Percentiles rank a stretch among this genome's conserved stretches.
Evolutionary conservation across 2,113 vertebrate species (phyloP).

Genomic region (Xenotilapia longispinis): DNA sequence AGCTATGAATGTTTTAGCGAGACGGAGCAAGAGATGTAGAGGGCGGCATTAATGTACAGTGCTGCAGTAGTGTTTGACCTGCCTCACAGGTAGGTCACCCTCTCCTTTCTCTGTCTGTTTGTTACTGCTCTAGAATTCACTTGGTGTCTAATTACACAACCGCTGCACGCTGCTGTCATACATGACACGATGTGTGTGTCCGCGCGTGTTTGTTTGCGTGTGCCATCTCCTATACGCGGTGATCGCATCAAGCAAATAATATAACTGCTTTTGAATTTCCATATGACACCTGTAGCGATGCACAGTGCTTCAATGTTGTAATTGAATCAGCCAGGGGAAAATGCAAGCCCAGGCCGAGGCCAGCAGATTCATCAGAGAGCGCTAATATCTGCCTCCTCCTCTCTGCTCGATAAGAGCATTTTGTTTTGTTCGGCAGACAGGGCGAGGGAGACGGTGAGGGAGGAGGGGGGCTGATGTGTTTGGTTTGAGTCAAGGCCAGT

Average conservation of each 20-base stretch:
- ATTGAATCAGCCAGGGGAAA: conserved; percentile 20
- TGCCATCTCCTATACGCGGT: not conserved
- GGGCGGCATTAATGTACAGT: not conserved
- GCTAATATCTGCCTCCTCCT: conserved; percentile 22
- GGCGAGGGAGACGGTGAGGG: not conserved
- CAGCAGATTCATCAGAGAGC: conserved; percentile 19
- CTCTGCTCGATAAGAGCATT: conserved; percentile 13
- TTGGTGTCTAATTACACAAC: conserved; percentile 17
- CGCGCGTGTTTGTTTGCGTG: not conserved
- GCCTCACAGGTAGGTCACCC: conserved; percentile 32
- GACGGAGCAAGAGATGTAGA: not conserved
- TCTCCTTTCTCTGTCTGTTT: conserved; percentile 10
- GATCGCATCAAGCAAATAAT: not conserved
- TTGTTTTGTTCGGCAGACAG: conserved; percentile 18
- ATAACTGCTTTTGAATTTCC: conserved; percentile 1
- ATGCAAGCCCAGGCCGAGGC: not conserved
- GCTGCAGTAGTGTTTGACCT: conserved; percentile 9
- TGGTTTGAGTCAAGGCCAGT: conserved; percentile 33
- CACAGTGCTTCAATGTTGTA: not conserved
- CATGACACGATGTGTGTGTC: not conserved
- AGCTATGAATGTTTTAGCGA: conserved; percentile 4
- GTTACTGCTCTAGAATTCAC: not conserved
- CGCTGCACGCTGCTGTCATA: not conserved
- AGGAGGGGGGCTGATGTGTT: not conserved
- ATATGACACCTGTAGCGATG: conserved; percentile 8